Conservation (phyloP, 2,888 invertebrate species). For the Brachynemurus nebulosus region DNA sequence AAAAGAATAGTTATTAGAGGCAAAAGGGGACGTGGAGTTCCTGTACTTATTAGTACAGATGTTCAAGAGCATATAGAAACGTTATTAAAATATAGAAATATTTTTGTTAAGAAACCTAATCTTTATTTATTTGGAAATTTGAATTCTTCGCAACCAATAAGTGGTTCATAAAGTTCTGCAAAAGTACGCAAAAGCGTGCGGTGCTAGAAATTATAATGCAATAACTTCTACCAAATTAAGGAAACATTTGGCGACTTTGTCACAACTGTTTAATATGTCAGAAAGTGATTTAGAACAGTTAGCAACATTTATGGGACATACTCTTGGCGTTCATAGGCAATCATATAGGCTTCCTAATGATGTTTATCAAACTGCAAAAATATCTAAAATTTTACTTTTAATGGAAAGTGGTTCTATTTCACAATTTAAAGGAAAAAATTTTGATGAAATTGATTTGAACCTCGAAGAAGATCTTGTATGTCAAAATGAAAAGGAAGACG, state of each 20-base stretch:
- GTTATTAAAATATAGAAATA: conserved; percentile 12
- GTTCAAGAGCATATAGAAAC: conserved; percentile 18
- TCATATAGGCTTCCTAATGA: conserved; percentile 3
- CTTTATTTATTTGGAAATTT: conserved; percentile 16
- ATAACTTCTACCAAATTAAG: too few relatives aligned
- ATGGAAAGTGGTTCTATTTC: neutral
- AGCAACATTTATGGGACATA: conserved; percentile 20
- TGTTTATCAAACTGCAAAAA: conserved; percentile 3
- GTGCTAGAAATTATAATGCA: too few relatives aligned
- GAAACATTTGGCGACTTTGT: too few relatives aligned
- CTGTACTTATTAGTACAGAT: conserved; percentile 19
- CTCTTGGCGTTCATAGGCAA: conserved; percentile 14
- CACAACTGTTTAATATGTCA: conserved; percentile 17
- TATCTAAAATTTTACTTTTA: neutral
- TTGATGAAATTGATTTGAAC: neutral
- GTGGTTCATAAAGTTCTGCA: too few relatives aligned
- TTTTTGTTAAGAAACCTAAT: conserved; percentile 13
- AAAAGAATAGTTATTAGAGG: conserved; percentile 21
- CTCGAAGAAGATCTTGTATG: neutral
- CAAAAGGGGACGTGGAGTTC: conserved; percentile 19
- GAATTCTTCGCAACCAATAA: too few relatives aligned
- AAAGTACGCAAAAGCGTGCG: too few relatives aligned
- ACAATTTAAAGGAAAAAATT: neutral
- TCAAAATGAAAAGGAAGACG: conserved; percentile 5
- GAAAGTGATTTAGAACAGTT: conserved; percentile 19